Evolutionary conservation across 2,113 vertebrate species (phyloP).

Genomic region (Scomber colias): DNA sequence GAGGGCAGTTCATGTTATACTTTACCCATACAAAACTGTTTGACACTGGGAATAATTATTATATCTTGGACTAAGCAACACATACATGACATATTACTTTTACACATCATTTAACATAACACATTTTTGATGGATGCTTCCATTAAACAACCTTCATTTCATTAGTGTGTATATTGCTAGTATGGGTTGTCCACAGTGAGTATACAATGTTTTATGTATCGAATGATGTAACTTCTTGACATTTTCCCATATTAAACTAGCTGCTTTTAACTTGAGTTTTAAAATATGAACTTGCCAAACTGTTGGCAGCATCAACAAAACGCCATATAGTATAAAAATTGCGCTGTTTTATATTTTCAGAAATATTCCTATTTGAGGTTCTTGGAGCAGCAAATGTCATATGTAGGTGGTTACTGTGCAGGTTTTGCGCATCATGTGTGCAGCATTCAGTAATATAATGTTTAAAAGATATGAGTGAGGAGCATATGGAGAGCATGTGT

Average conservation of each 20-base stretch:
- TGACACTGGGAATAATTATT: too few relatives aligned
- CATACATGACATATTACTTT: neutral
- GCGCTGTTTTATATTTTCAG: neutral
- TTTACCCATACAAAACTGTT: too few relatives aligned
- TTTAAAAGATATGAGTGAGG: constrained; percentile 6
- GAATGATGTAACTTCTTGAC: neutral
- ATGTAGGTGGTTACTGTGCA: constrained; percentile 27
- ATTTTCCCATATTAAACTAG: neutral
- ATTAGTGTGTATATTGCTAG: neutral
- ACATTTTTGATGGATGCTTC: neutral
- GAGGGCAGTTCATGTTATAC: neutral
- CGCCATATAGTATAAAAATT: neutral
- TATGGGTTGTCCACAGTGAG: neutral
- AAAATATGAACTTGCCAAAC: neutral
- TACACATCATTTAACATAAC: too few relatives aligned
- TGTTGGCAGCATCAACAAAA: neutral
- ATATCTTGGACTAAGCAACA: too few relatives aligned
- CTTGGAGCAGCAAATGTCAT: neutral
- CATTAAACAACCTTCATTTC: neutral
- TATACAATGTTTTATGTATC: neutral
- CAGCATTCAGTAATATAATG: constrained; percentile 31
- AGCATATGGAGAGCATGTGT: constrained; percentile 57
- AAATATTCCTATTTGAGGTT: neutral
- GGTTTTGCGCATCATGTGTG: constrained; percentile 16
- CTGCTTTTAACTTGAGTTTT: neutral